phyloP scores from a whole-genome alignment of 2,888 invertebrate species.

The Camponotus fellah region DNA sequence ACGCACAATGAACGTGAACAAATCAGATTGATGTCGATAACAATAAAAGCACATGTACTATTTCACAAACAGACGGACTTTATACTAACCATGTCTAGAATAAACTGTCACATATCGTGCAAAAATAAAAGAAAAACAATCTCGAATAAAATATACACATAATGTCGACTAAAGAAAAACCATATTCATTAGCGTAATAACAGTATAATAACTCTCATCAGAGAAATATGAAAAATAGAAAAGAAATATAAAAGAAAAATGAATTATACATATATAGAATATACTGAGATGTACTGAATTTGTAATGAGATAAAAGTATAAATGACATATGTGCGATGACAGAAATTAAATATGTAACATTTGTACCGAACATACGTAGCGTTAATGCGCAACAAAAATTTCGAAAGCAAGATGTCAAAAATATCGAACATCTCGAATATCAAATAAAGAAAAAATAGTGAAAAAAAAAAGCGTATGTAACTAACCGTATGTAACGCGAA shows the following conservation, averaged over 20 bases:
- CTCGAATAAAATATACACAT: conserved; percentile 7
- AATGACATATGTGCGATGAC: neutral
- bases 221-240: neutral
- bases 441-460: neutral
- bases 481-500: neutral
- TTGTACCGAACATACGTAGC: neutral
- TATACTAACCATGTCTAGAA: neutral
- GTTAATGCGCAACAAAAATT: neutral
- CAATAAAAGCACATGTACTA: conserved; percentile 22
- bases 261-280: neutral
- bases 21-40: conserved; percentile 44
- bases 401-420: neutral
- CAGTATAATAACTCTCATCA: neutral
- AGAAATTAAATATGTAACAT: neutral
- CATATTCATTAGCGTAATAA: neutral
- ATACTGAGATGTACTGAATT: neutral
- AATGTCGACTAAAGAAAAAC: neutral
- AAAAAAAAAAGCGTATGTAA: neutral
- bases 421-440: neutral
- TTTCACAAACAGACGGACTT: neutral
- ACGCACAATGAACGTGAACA: conserved; percentile 43
- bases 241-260: neutral
- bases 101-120: conserved; percentile 1
- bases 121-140: conserved; percentile 4
- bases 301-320: neutral